Base-by-base conservation (phyloP, 2,797 vertebrate species). In the Ceyx erithaca region DNA sequence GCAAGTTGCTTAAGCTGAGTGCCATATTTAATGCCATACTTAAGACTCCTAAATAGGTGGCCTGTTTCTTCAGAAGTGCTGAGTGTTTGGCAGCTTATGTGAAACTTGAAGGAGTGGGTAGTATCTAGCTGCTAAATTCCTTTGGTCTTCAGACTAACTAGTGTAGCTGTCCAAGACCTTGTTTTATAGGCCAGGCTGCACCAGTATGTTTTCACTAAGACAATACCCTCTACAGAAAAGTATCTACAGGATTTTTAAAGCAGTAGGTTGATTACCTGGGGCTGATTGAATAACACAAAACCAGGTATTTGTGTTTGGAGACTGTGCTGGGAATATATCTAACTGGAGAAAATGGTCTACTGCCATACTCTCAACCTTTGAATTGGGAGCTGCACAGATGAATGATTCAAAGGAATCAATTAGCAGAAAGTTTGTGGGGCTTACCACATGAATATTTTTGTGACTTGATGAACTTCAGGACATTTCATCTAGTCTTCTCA, bases 291-390 rank as follows among this genome's bases (percentile, higher is more conserved):
- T 75, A 64, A 35, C 14, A 14, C 8, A 59, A 33, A 63, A 22
- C 1, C 9, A 67, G 61, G 2, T 77, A 21, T 26, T 64, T 72
- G 25, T 58, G 37, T 69, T 62, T 62, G 43, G 30, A 46, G 12
- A 51, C 21, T 14, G 4, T 48, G 20, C 10, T 45, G 55, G 58
- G 17, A 9, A 11, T 89, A 25, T 54, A 33, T 62, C 23, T 67
- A 23, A 40, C 4, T 52, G 43, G 43, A 43, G 10, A 62, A 72
- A 59, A 46, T 0, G 0, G 8, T 48, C 35, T 62, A 2, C 10
- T 26, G 59, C 33, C 14, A 3, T 62, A 30, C 63, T 69, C 49
- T 5, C 40, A 85, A 59, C 22, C 13, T 85, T 58, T 71, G 55
- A 78, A 51, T 33, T 49, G 25, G 26, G 28, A 80, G 30, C 54